Base-by-base conservation (phyloP, 2,888 invertebrate genomes). In the Phlogophora meticulosa region DNA sequence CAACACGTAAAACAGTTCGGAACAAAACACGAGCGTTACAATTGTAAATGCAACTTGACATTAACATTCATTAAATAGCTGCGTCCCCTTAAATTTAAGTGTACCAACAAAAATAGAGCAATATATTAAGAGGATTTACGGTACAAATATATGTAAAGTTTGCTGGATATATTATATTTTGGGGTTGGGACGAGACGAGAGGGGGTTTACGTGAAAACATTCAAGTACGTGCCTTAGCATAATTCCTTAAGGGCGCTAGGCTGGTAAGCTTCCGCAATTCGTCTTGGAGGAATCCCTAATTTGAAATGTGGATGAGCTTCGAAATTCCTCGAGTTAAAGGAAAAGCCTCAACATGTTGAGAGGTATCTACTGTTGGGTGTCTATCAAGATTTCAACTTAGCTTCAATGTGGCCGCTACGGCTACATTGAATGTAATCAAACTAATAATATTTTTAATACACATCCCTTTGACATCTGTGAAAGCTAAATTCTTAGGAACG, bases 61-160 rank as follows among this genome's bases (percentile, higher is more conserved):
- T 93, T 93, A 93, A 93, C 92, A 93, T 94, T 93, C 93, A 93
- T 93, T 92, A 94, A 94, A 94, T 93, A 93, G 93, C 90, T 88
- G 87, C 86, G 88, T 93, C 88, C 91, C 78, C 83, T 93, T 91
- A 93, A 94, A 94, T 94, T 93, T 91, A 89, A 91, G 91, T 89
- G 88, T 86, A 89, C 92, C 88, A 92, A 93, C 95, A 95, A 95
- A 95, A 95, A 95, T 95, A 95, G 93, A 94, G 95, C 94, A 85
- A 95, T 95, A 94, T 91, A 94, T 95, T 94, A 94, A 85, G 84
- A 92, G 94, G 95, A 95, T 95, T 95, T 95, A 95, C 93, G 93
- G 93, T 93, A 95, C 95, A 95, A 95, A 95, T 95, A 95, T 95
- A 95, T 95, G 95, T 95, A 94, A 95, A 95, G 95, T 95, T 95